Percentiles rank a stretch among this genome's conserved stretches.
These are phyloP conservation scores for Epinotia brunnichana DNA, from an alignment of 2,888 invertebrate species.

Conservation along the genomic window DNA sequence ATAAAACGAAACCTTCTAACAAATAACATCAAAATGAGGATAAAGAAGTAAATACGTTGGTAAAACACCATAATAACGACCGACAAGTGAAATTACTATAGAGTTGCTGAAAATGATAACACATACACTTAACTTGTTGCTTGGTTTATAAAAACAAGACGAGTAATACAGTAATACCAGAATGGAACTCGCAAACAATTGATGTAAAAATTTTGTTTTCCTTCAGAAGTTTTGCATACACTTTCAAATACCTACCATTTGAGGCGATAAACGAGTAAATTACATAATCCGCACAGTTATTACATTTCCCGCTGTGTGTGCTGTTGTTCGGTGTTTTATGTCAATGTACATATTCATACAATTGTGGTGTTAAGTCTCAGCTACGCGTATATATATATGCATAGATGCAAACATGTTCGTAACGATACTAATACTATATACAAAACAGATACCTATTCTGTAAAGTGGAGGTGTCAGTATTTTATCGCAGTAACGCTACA, in stretches of 20 bases:
- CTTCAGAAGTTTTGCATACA: neutral
- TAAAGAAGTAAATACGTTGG: conserved; percentile 22
- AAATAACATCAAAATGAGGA: conserved; percentile 12
- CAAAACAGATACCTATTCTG: too few species aligned
- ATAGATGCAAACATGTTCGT: too few species aligned
- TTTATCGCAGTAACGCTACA: too few species aligned
- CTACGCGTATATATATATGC: too few species aligned
- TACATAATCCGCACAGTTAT: neutral
- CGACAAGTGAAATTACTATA: conserved; percentile 22
- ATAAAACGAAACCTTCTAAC: conserved; percentile 20
- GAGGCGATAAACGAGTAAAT: neutral
- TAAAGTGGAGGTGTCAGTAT: too few species aligned
- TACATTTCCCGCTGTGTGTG: neutral
- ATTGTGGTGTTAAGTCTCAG: too few species aligned
- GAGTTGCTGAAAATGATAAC: conserved; percentile 18
- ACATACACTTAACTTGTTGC: conserved; percentile 36
- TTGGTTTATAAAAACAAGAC: conserved; percentile 8
- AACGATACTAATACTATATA: too few species aligned
- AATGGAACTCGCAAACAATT: conserved; percentile 11
- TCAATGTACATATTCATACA: too few species aligned
- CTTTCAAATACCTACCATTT: neutral
- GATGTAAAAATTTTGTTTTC: conserved; percentile 5
- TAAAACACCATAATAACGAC: conserved; percentile 18
- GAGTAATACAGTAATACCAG: conserved; percentile 2
- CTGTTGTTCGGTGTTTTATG: neutral